Percentiles rank a stretch among this genome's conserved stretches.
Conservation (phyloP, 2,797 vertebrate species). For the Potorous gilbertii region DNA sequence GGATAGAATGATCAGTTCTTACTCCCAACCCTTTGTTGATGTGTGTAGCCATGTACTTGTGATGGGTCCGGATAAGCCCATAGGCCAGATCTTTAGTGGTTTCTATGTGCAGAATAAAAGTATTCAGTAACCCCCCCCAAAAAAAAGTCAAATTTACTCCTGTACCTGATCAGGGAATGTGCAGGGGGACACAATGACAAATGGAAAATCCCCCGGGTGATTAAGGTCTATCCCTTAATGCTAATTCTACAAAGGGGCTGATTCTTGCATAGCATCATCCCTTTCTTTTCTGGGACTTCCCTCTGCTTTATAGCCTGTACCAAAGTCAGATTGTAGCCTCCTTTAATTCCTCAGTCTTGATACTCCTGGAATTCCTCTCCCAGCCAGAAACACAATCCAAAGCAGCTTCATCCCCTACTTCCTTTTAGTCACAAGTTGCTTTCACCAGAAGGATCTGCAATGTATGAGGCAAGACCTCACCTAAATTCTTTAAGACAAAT, state of each 20-base stretch:
- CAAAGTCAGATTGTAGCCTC: background rate
- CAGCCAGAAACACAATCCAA: background rate
- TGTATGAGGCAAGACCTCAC: background rate
- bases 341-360: background rate
- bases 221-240: background rate
- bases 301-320: background rate
- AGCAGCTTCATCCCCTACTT: background rate
- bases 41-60: no score
- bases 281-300: background rate
- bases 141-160: background rate
- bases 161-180: background rate
- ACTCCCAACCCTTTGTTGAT: no score
- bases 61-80: no score
- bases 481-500: background rate
- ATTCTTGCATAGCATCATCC: background rate
- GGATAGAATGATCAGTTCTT: no score
- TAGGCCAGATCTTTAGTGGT: no score
- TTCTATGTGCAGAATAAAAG: no score
- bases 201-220: background rate
- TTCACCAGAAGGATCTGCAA: background rate
- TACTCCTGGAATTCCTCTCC: background rate
- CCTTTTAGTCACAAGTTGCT: background rate
- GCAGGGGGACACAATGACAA: background rate
- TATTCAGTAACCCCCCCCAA: no score
- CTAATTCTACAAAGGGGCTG: background rate